These are phyloP conservation scores for Melangyna quadrimaculata DNA, from an alignment of 2,888 invertebrate genomes.

Conservation along the genomic window DNA sequence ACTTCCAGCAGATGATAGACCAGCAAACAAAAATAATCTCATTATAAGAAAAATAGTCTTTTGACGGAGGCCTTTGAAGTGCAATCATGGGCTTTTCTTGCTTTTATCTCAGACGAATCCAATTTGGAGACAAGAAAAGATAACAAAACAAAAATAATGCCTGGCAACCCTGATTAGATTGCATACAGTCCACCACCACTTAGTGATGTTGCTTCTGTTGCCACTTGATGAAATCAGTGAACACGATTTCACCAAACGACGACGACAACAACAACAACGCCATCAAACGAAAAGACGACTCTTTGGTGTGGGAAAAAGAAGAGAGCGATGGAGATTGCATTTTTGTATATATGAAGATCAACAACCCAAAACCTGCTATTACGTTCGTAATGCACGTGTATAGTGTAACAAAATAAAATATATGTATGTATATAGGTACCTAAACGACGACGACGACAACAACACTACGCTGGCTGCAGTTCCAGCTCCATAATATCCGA, in stretches of 20 bases:
- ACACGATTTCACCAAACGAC: slow-evolving; percentile 54
- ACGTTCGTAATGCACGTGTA: slow-evolving; percentile 44
- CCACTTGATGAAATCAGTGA: slow-evolving; percentile 70
- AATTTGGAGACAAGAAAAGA: too few relatives aligned
- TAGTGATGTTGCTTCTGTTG: slow-evolving; percentile 52
- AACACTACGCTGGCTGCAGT: background rate
- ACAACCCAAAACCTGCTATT: slow-evolving; percentile 70
- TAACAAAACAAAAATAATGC: background rate
- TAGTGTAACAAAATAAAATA: slow-evolving; percentile 15
- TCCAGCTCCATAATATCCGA: background rate
- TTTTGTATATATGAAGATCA: slow-evolving; percentile 61
- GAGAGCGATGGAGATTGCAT: slow-evolving; percentile 42
- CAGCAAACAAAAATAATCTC: too few relatives aligned
- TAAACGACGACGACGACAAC: background rate
- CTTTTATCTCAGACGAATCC: too few relatives aligned
- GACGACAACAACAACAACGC: background rate
- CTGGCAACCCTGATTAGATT: background rate
- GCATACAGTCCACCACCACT: slow-evolving; percentile 7
- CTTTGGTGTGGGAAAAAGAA: slow-evolving; percentile 6
- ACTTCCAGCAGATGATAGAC: too few relatives aligned
- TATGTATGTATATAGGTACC: background rate
- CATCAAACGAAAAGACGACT: background rate
- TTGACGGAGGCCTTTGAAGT: too few relatives aligned
- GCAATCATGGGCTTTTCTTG: too few relatives aligned
- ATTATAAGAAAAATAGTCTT: too few relatives aligned